phyloP scores from a whole-genome alignment of 2,797 vertebrate species.

The Acrocephalus scirpaceus region DNA sequence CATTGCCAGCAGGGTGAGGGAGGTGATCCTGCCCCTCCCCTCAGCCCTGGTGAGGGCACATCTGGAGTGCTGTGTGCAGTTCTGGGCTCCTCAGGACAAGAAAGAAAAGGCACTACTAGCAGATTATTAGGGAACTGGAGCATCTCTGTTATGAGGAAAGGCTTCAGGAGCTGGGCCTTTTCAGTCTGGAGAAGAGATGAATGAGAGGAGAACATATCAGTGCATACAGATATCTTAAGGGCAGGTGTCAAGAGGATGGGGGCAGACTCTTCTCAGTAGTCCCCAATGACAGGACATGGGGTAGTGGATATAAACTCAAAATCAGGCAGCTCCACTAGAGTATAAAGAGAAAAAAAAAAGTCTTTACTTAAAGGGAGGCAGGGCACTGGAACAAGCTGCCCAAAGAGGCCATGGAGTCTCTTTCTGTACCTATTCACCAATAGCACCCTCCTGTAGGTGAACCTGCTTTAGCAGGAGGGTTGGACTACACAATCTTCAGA shows the following conservation, averaged over 20 bases:
- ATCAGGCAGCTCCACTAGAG: neutral
- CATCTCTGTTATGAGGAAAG: neutral
- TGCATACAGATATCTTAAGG: neutral
- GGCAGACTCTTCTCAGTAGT: neutral
- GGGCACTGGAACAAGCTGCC: neutral
- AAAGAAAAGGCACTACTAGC: neutral
- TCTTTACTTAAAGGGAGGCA: neutral
- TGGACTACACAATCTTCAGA: neutral
- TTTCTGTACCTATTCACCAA: neutral
- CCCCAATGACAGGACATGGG: neutral
- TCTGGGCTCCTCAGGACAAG: neutral
- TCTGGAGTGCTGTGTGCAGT: neutral
- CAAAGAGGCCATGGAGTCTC: accelerated
- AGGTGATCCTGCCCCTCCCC: neutral
- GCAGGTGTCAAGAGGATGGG: too few species aligned
- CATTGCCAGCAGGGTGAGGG: accelerated
- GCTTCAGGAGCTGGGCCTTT: neutral
- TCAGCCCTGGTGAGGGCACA: neutral
- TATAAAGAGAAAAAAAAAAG: neutral
- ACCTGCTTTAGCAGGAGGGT: neutral
- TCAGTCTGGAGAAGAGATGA: neutral
- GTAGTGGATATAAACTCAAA: neutral
- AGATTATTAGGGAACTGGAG: neutral
- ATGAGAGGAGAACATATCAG: neutral
- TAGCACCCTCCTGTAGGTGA: neutral